Base-by-base conservation (phyloP, 2,797 vertebrate species). In the Typhlichthys subterraneus region DNA sequence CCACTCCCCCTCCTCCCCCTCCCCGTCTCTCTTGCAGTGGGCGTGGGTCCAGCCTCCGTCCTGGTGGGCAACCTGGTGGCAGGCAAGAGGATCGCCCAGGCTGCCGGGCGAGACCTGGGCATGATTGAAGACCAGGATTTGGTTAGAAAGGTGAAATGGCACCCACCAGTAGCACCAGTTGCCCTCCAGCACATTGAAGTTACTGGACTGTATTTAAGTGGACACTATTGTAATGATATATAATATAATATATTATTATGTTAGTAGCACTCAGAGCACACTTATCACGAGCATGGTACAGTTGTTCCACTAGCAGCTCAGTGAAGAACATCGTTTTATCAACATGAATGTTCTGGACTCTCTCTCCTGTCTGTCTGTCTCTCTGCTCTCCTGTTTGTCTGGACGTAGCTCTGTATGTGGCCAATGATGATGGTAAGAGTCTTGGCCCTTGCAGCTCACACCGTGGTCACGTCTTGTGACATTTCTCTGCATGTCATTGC, bases 11-110 rank as follows among this genome's bases (percentile, higher is more conserved):
- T 49, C 59, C 10, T 38, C 67, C 59, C 3, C 52, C 65, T 49
- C 53, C 14, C 31, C 17, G 13, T 57, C 9, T 63, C n/a, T 48
- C 52, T 48, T 66, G 29, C 66, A 99, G 93, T 93, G 5, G 98
- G 96, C 11, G 98, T 99, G 4, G 98, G 98, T 67, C 97, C 98
- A 70, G 98, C 97, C 19, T 99, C 97, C 23, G 96, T 99, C 80
- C 95, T 99, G 95, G 95, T 99, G 79, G 98, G 98, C 12, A 99
- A 99, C 85, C 92, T 99, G 87, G 97, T 99, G 69, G 98, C 98
- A 65, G 98, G 97, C 73, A 99, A 99, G 89, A 92, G 98, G 63
- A 98, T 99, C 0, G 98, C 98, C 66, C 96, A 99, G 85, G 98
- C 97, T 53, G 91, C 95, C 19, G 98, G 97, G 55, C 92, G 97